phyloP scores from a whole-genome alignment of 1,140 invertebrate genomes.

The Drosophila athabasca region DNA sequence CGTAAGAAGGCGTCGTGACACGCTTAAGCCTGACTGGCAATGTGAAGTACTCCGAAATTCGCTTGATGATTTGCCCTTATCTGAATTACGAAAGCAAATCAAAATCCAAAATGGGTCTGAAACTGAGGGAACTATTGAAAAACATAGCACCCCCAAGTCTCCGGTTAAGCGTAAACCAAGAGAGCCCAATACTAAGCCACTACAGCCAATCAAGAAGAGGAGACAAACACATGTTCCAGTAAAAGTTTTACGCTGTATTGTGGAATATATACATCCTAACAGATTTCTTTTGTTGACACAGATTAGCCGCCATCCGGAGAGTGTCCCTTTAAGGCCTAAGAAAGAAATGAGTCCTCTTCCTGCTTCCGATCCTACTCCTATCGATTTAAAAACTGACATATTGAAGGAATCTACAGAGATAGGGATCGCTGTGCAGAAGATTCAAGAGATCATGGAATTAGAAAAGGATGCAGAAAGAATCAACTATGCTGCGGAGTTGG shows the following conservation, averaged over 20 bases:
- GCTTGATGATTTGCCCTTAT: too few species aligned
- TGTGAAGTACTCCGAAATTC: too few species aligned
- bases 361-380: not conserved
- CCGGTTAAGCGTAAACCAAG: not conserved
- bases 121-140: too few species aligned
- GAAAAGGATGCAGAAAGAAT: not conserved
- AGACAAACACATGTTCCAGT: conserved; percentile 11
- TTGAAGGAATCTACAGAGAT: not conserved
- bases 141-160: not conserved
- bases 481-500: not conserved
- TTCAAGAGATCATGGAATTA: not conserved
- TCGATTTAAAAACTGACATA: conserved; percentile 25
- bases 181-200: too few species aligned
- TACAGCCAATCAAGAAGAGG: not conserved
- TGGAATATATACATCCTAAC: conserved; percentile 42
- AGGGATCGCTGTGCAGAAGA: too few species aligned
- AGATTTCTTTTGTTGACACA: conserved; percentile 59
- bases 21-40: too few species aligned
- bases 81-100: too few species aligned
- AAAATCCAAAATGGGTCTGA: too few species aligned
- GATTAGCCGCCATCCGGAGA: conserved; percentile 32
- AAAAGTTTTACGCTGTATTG: conserved; percentile 20
- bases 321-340: too few species aligned
- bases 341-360: not conserved
- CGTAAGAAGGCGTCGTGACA: too few species aligned